Conservation (phyloP, 2,113 vertebrate species). For the Corythornis cristatus region DNA sequence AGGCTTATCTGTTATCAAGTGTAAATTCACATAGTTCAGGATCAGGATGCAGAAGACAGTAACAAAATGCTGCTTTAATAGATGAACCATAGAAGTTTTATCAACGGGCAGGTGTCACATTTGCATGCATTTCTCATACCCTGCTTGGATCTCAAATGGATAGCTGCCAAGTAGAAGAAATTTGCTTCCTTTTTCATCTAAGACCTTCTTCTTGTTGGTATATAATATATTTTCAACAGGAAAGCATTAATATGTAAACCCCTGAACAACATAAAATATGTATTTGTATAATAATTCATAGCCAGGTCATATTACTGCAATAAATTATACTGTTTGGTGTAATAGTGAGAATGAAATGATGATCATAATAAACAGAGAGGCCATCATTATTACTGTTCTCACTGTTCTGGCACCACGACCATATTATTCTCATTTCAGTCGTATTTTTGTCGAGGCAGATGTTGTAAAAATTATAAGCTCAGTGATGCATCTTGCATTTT, state of each 20-base stretch:
- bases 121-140: constrained; percentile 45
- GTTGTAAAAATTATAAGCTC: constrained; percentile 45
- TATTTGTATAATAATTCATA: constrained; percentile 59
- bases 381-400: constrained; percentile 47
- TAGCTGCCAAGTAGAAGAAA: constrained; percentile 64
- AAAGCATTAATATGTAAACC: constrained; percentile 42
- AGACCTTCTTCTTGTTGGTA: constrained; percentile 22
- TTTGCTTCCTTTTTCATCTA: constrained; percentile 23
- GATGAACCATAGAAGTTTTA: constrained; percentile 50
- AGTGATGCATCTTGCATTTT: not conserved
- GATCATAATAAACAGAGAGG: constrained; percentile 48
- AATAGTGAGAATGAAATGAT: constrained; percentile 64
- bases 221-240: constrained; percentile 48
- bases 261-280: constrained; percentile 42
- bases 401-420: not conserved
- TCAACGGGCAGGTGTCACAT: constrained; percentile 44
- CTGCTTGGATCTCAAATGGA: constrained; percentile 30
- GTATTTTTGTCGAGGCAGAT: constrained; percentile 60
- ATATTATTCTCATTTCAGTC: constrained; percentile 43
- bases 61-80: constrained; percentile 48
- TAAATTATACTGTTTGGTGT: constrained; percentile 44
- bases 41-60: constrained; percentile 3
- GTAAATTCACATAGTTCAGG: constrained; percentile 61
- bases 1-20: constrained; percentile 52
- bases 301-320: constrained; percentile 47